Percentiles rank a stretch among this genome's conserved stretches.
Conservation (phyloP, 2,797 vertebrate species). For the Notolepis coatsorum region DNA sequence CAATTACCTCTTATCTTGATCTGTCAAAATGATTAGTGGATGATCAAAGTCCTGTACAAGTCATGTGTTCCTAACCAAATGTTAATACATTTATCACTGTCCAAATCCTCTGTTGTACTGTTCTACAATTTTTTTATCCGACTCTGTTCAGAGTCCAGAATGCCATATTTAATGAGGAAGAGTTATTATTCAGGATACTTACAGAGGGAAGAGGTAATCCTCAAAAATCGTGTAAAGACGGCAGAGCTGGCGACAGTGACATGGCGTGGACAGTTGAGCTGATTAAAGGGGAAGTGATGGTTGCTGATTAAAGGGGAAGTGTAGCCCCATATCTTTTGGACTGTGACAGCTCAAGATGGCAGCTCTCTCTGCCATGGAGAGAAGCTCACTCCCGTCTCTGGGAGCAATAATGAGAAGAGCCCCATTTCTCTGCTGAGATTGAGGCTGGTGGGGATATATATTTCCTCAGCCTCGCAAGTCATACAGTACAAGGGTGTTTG, state of each 20-base stretch:
- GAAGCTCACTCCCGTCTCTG: constrained; percentile 57
- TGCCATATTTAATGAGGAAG: constrained; percentile 64
- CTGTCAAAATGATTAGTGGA: constrained; percentile 13
- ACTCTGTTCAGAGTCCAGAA: constrained; percentile 28
- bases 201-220: constrained; percentile 50
- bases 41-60: not conserved
- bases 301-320: constrained; percentile 75
- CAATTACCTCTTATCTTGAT: not conserved
- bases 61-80: not conserved
- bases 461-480: constrained; percentile 56
- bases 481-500: constrained; percentile 63
- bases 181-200: constrained; percentile 37
- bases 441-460: constrained; percentile 61
- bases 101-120: constrained; percentile 24
- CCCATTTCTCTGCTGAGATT: constrained; percentile 55
- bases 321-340: constrained; percentile 74
- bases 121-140: constrained; percentile 14
- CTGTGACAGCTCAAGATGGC: constrained; percentile 78
- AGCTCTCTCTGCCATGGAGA: constrained; percentile 67
- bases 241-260: constrained; percentile 61
- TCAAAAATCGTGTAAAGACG: constrained; percentile 48
- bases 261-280: constrained; percentile 64
- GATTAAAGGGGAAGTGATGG: constrained; percentile 73
- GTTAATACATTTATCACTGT: constrained; percentile 34
- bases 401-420: constrained; percentile 70